These are phyloP conservation scores for Mesembrinibis cayennensis DNA, from an alignment of 2,113 vertebrate genomes.

Conservation along the genomic window DNA sequence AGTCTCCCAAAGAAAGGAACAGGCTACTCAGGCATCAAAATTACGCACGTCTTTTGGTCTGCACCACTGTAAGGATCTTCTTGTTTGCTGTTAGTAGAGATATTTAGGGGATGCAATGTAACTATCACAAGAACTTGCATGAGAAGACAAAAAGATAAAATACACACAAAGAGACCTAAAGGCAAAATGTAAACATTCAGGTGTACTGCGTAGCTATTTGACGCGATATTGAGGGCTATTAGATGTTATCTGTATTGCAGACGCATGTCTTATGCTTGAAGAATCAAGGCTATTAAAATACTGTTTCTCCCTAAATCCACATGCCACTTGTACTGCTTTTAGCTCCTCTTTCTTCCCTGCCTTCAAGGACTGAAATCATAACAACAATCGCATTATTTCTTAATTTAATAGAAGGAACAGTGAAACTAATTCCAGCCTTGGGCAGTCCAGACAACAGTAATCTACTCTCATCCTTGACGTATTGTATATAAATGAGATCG, in stretches of 20 bases:
- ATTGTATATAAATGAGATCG: background rate
- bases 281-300: background rate
- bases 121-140: background rate
- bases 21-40: background rate
- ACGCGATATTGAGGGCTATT: background rate
- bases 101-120: background rate
- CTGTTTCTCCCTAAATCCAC: background rate
- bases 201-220: background rate
- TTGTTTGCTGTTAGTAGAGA: background rate
- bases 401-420: background rate
- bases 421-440: slow-evolving; percentile 10
- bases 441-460: background rate
- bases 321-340: background rate
- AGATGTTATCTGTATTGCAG: background rate
- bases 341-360: background rate
- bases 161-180: background rate
- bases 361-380: background rate
- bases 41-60: background rate
- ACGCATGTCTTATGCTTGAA: background rate
- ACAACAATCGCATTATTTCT: background rate
- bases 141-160: background rate
- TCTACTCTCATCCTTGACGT: background rate
- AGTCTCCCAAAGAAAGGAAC: background rate
- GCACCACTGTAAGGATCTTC: background rate
- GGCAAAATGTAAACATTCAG: background rate